Evolutionary conservation across 2,888 invertebrate species (phyloP), one percentile per base, ranked within the genome.

Genomic region (Synanthedon vespiformis): DNA sequence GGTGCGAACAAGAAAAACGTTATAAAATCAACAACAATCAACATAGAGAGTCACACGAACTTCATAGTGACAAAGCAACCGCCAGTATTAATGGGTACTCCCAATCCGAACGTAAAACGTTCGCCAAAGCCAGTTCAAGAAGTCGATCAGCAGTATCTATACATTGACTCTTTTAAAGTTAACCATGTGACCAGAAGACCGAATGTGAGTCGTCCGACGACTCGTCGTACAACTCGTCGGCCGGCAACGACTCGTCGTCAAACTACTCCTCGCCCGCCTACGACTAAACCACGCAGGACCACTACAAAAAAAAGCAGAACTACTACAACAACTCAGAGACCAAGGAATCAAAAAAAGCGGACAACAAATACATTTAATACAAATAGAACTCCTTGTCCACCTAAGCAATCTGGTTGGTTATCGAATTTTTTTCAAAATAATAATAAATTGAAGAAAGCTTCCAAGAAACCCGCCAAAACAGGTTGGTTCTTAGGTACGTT

Each of bases 31-130:
- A 86, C 86, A 22, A 79, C 80, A 56, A 85, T 86, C 59, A 85
- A 84, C 60, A 85, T 86, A 66, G 71, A 80, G 56, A 86, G 80
- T 67, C 78, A 84, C 70, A 82, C 83, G n/a, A 85, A 84, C 62
- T 75, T 84, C 70, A 68, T 84, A 60, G 81, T 77, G 62, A 84
- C 85, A 11, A 79, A 66, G 51, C 61, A 78, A 55, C 70, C 76
- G 49, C 70, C 71, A 6, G 55, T 61, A 53, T 54, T 64, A 12
- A 56, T 54, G 12, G 55, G 51, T 4, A 47, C 51, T 16, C 18
- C 22, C 18, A 48, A 48, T 18, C 48, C 48, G 13, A 22, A 34
- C 16, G 48, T 12, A 12, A 48, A 48, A 34, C 27, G 14, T 4
- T 6, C 40, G 12, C 40, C 27, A 27, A 69, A 68, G 48, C 59